phyloP scores from a whole-genome alignment of 2,888 invertebrate genomes.

The Phengaris arion region DNA sequence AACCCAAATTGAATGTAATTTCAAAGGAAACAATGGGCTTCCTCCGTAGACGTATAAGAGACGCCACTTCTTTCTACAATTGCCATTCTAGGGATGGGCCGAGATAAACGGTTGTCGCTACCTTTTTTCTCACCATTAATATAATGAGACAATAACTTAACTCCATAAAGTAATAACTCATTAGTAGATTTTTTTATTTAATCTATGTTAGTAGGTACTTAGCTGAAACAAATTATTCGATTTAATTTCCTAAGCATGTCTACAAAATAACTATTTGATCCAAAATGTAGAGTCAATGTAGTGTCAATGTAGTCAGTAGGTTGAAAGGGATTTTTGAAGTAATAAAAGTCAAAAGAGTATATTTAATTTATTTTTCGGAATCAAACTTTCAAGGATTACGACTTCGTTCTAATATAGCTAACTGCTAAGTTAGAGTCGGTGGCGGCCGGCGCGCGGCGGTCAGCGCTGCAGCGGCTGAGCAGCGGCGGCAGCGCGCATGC shows the following conservation, averaged over 20 bases:
- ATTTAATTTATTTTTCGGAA: not conserved
- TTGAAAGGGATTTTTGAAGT: not conserved
- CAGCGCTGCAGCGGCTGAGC: slow-evolving; percentile 58
- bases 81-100: slow-evolving; percentile 11
- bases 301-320: not conserved
- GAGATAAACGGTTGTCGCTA: not conserved
- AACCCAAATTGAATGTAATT: slow-evolving; percentile 16
- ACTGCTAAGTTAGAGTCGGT: slow-evolving; percentile 34
- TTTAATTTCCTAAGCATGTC: no score
- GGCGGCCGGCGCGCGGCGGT: slow-evolving; percentile 20
- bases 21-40: slow-evolving; percentile 22
- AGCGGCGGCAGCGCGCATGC: slow-evolving; percentile 50
- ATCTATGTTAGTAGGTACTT: no score
- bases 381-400: not conserved
- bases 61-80: not conserved
- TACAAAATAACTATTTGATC: no score
- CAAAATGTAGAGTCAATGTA: not conserved
- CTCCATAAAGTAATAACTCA: no score
- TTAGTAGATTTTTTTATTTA: no score
- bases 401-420: slow-evolving; percentile 31
- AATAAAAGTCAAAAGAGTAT: not conserved
- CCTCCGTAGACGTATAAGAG: slow-evolving; percentile 20
- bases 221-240: no score
- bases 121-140: no score
- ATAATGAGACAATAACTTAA: no score